A percentile compares a stretch with the other conserved stretches of the same genome.
Conservation (phyloP, 2,888 invertebrate species). For the Philereme transversata region DNA sequence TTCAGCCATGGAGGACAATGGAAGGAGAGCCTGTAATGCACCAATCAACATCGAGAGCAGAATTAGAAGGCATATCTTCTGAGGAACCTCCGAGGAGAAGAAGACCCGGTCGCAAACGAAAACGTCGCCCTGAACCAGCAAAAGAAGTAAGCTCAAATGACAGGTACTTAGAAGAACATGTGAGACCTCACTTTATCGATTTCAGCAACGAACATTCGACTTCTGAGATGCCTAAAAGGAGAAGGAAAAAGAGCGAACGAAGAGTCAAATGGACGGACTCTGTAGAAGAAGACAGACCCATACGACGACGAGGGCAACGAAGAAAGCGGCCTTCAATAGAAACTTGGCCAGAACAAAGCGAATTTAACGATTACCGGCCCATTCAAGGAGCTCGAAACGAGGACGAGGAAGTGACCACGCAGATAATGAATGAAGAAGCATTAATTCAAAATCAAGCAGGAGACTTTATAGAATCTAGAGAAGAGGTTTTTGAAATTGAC, state of each 20-base stretch:
- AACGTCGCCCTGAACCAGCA: slow-evolving; percentile 80
- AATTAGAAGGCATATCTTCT: slow-evolving; percentile 62
- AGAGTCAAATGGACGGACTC: slow-evolving; percentile 69
- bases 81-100: slow-evolving; percentile 71
- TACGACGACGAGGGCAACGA: slow-evolving; percentile 64
- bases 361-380: slow-evolving; percentile 46
- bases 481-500: slow-evolving; percentile 14
- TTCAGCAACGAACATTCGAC: slow-evolving; percentile 44
- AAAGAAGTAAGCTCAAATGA: slow-evolving; percentile 55
- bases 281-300: slow-evolving; percentile 59
- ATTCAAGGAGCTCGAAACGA: slow-evolving; percentile 39
- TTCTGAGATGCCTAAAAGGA: slow-evolving; percentile 57
- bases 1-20: slow-evolving; percentile 82
- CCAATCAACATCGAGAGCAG: slow-evolving; percentile 48
- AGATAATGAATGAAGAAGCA: slow-evolving; percentile 27
- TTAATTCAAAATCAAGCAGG: slow-evolving; percentile 8
- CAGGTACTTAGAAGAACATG: slow-evolving; percentile 51
- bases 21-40: slow-evolving; percentile 58
- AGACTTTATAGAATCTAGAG: slow-evolving; percentile 18
- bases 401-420: slow-evolving; percentile 25
- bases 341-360: slow-evolving; percentile 54
- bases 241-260: slow-evolving; percentile 62
- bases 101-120: slow-evolving; percentile 83
- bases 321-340: slow-evolving; percentile 61
- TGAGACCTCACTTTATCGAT: slow-evolving; percentile 49